Conservation (phyloP, 2,797 vertebrate species). For the Peromyscus melanophrys region DNA sequence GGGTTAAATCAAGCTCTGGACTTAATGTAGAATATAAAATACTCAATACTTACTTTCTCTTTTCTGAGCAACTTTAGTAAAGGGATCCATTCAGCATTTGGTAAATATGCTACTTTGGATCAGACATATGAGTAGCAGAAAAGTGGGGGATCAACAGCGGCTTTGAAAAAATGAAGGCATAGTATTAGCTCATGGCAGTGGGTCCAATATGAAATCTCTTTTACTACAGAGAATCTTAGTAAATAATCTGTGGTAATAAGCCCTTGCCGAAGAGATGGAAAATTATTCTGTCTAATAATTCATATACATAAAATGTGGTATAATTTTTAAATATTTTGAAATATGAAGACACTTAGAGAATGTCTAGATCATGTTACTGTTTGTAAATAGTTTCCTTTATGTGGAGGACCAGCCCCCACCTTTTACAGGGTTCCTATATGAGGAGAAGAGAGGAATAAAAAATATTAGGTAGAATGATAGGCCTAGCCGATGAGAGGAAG, state of each 20-base stretch:
- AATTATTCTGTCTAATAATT: conserved; percentile 14
- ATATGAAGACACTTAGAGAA: not conserved
- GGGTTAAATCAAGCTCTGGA: conserved; percentile 72
- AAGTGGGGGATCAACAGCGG: not conserved
- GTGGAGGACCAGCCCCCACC: too few species aligned
- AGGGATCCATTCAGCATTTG: conserved; percentile 47
- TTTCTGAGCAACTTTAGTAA: conserved; percentile 62
- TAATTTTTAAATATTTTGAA: conserved; percentile 33
- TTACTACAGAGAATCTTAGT: not conserved
- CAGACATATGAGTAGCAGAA: conserved; percentile 2
- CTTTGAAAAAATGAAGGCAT: not conserved
- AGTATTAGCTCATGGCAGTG: not conserved
- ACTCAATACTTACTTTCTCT: conserved; percentile 64
- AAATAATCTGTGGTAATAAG: conserved; percentile 43
- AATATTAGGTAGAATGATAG: too few species aligned
- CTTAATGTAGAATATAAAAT: conserved; percentile 71
- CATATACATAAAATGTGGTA: not conserved
- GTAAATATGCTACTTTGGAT: conserved; percentile 59
- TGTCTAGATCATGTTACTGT: not conserved
- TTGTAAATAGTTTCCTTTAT: not conserved
- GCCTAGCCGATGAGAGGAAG: too few species aligned
- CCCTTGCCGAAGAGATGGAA: not conserved
- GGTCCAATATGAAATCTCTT: not conserved
- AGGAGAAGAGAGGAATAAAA: too few species aligned
- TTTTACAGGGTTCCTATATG: too few species aligned